phyloP scores from a whole-genome alignment of 1,140 invertebrate species.

The Formica selysi region DNA sequence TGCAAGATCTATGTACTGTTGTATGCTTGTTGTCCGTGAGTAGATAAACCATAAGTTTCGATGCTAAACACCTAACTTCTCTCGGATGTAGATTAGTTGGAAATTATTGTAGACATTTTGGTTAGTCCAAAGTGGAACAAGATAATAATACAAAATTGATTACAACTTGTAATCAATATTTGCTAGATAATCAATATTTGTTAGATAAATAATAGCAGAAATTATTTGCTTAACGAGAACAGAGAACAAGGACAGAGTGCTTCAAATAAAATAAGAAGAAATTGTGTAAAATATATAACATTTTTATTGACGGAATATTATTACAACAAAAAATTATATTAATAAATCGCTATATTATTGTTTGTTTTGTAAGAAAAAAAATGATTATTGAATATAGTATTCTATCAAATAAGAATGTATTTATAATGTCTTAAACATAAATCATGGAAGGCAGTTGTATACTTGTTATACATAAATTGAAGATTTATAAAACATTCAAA shows the following conservation, averaged over 20 bases:
- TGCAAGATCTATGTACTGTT: constrained; percentile 72
- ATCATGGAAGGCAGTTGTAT: not conserved
- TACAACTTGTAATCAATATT: not conserved
- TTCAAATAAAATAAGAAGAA: not conserved
- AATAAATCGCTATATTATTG: not conserved
- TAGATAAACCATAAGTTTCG: constrained; percentile 64
- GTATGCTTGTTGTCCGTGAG: constrained; percentile 57
- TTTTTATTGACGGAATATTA: not conserved
- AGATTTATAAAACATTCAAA: not conserved
- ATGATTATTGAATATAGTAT: not conserved
- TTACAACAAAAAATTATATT: not conserved
- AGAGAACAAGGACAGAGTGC: not conserved
- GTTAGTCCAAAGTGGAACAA: not conserved
- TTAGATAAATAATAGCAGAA: not conserved
- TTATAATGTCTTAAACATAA: not conserved
- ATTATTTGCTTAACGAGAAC: not conserved
- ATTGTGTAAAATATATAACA: not conserved
- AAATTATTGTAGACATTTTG: constrained; percentile 69
- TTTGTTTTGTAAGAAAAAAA: not conserved
- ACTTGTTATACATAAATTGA: not conserved
- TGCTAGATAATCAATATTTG: too few species aligned
- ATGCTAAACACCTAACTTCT: constrained; percentile 70
- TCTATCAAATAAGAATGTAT: not conserved
- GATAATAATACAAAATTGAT: constrained; percentile 49
- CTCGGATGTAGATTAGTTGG: constrained; percentile 64